Evolutionary conservation across 2,888 invertebrate species (phyloP).

Genomic region (Eupithecia centaureata): DNA sequence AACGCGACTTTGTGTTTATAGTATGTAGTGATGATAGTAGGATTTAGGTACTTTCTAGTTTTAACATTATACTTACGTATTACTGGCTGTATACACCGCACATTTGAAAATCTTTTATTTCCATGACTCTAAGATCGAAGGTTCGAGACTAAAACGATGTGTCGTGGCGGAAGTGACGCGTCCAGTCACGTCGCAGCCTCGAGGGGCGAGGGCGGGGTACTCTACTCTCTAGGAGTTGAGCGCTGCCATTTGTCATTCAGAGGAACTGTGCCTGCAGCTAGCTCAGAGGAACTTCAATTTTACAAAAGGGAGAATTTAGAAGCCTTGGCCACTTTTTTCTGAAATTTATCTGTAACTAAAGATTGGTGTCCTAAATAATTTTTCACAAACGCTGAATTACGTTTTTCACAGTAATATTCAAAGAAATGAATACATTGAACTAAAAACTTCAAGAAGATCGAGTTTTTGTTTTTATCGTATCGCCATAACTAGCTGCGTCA

Average conservation of each 20-base stretch:
- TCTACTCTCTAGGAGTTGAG: not conserved
- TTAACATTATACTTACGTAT: not conserved
- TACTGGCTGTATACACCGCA: not conserved
- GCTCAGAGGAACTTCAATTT: not conserved
- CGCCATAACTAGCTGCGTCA: no score
- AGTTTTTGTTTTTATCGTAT: no score
- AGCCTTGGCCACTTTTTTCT: not conserved
- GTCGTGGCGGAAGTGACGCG: not conserved
- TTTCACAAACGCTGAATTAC: not conserved
- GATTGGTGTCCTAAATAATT: not conserved
- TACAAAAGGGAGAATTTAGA: not conserved
- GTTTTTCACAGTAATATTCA: not conserved
- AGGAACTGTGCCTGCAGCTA: not conserved
- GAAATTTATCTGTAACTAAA: not conserved
- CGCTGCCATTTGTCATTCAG: conserved; percentile 1
- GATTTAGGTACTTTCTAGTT: not conserved
- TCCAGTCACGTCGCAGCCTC: conserved; percentile 1
- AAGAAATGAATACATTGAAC: no score
- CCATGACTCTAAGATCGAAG: not conserved
- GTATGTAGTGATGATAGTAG: no score
- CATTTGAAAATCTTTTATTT: not conserved
- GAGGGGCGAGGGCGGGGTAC: conserved; percentile 7
- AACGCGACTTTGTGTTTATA: no score
- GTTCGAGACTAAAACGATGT: not conserved
- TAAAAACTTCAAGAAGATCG: no score